Percentiles rank a stretch among this genome's conserved stretches.
phyloP scores from a whole-genome alignment of 2,113 vertebrate genomes.

The Embiotoca jacksoni region DNA sequence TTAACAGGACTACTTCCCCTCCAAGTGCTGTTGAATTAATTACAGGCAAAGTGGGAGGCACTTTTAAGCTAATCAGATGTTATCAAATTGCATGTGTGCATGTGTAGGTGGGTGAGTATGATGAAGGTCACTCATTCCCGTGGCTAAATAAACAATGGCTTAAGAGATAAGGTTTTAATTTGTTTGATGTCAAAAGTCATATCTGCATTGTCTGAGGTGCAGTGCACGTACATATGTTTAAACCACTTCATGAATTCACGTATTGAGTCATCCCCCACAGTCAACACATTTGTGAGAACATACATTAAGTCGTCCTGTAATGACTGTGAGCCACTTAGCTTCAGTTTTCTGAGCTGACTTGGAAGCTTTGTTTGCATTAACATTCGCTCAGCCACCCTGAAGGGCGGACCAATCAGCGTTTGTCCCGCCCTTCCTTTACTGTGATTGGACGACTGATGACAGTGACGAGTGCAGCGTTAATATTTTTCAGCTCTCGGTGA shows the following conservation, averaged over 20 bases:
- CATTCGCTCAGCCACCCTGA: too few species aligned
- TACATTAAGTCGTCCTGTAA: neutral
- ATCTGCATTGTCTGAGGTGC: neutral
- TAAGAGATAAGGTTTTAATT: constrained; percentile 44
- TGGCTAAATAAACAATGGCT: constrained; percentile 38
- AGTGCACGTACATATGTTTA: neutral
- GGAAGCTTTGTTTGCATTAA: too few species aligned
- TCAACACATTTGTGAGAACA: neutral
- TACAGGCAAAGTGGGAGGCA: constrained; percentile 66
- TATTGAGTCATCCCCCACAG: neutral
- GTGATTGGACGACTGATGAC: too few species aligned
- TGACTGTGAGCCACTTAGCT: neutral
- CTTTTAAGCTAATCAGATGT: constrained; percentile 68
- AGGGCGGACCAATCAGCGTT: too few species aligned
- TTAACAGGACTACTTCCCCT: constrained; percentile 66
- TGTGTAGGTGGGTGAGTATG: constrained; percentile 2
- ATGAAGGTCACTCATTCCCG: constrained; percentile 65
- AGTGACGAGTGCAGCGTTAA: too few species aligned
- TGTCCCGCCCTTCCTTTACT: too few species aligned
- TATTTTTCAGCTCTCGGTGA: too few species aligned
- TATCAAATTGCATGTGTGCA: constrained; percentile 23
- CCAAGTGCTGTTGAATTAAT: constrained; percentile 77
- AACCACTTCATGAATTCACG: constrained; percentile 1
- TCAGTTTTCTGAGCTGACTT: neutral
- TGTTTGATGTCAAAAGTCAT: constrained; percentile 36